A percentile compares a stretch with the other conserved stretches of the same genome.
Conservation (phyloP, 2,888 invertebrate genomes). For the Pachydiplax longipennis region DNA sequence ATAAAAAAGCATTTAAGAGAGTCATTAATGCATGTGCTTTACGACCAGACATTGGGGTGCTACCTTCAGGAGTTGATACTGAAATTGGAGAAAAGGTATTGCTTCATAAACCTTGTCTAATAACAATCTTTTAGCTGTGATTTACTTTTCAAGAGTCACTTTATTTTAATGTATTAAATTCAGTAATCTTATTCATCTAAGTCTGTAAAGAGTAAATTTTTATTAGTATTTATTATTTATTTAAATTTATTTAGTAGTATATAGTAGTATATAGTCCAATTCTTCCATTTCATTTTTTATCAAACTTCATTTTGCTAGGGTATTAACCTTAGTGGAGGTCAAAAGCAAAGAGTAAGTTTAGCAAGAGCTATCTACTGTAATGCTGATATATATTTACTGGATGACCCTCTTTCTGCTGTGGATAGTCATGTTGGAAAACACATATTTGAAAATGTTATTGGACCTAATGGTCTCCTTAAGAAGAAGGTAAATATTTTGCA, state of each 20-base stretch:
- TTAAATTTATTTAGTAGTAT: too few species aligned
- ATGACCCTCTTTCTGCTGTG: constrained; percentile 68
- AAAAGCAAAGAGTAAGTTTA: constrained; percentile 62
- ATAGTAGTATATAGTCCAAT: too few species aligned
- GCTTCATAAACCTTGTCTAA: too few species aligned
- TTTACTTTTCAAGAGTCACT: not conserved
- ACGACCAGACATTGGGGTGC: constrained; percentile 63
- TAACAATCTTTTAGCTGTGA: not conserved
- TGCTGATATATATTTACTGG: constrained; percentile 65
- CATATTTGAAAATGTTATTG: constrained; percentile 66
- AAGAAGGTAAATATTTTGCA: constrained; percentile 52
- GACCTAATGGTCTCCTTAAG: constrained; percentile 57
- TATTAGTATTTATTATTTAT: too few species aligned
- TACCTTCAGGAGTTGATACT: constrained; percentile 65
- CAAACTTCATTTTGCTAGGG: constrained; percentile 54
- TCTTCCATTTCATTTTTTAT: not conserved
- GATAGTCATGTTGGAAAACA: constrained; percentile 69
- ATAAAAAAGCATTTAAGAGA: constrained; percentile 57
- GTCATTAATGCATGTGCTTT: constrained; percentile 65
- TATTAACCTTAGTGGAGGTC: constrained; percentile 63
- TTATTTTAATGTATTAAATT: not conserved
- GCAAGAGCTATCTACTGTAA: constrained; percentile 63
- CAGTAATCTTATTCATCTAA: too few species aligned
- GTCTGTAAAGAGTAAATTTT: too few species aligned
- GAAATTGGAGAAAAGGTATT: constrained; percentile 69